Conservation (phyloP, 2,113 vertebrate species). For the Arizona elegans region DNA sequence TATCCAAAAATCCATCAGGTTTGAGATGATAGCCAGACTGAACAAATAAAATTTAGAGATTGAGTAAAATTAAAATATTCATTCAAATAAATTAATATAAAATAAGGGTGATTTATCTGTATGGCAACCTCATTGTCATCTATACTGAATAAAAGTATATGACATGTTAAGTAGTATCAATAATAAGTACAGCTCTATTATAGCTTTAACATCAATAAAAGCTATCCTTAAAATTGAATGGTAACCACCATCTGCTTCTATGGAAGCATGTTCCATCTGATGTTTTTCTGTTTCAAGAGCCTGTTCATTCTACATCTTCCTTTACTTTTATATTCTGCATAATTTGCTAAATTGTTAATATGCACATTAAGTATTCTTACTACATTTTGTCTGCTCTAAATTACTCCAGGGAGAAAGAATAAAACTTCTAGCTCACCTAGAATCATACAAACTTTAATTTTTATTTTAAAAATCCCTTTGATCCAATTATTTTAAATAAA, state of each 20-base stretch:
- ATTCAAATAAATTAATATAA: neutral
- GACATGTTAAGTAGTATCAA: neutral
- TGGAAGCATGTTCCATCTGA: neutral
- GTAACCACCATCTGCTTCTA: neutral
- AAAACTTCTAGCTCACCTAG: slow-evolving; percentile 56
- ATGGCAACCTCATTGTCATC: neutral
- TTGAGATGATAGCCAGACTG: neutral
- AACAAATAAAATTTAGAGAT: neutral
- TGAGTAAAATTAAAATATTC: neutral
- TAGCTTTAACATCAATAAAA: neutral
- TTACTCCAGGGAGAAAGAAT: slow-evolving; percentile 44
- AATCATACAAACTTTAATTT: slow-evolving; percentile 55
- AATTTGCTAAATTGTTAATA: slow-evolving; percentile 47
- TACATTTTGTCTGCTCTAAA: slow-evolving; percentile 3
- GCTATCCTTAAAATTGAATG: neutral
- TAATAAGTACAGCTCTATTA: neutral
- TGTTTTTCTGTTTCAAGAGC: slow-evolving; percentile 12
- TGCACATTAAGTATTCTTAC: slow-evolving; percentile 40
- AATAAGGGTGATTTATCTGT: neutral
- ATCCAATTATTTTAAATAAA: slow-evolving; percentile 47
- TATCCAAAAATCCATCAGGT: neutral
- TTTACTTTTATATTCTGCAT: neutral
- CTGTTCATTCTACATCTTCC: neutral
- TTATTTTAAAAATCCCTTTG: slow-evolving; percentile 45
- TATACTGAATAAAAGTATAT: neutral